phyloP scores from a whole-genome alignment of 2,113 vertebrate genomes.

The Shinisaurus crocodilurus region DNA sequence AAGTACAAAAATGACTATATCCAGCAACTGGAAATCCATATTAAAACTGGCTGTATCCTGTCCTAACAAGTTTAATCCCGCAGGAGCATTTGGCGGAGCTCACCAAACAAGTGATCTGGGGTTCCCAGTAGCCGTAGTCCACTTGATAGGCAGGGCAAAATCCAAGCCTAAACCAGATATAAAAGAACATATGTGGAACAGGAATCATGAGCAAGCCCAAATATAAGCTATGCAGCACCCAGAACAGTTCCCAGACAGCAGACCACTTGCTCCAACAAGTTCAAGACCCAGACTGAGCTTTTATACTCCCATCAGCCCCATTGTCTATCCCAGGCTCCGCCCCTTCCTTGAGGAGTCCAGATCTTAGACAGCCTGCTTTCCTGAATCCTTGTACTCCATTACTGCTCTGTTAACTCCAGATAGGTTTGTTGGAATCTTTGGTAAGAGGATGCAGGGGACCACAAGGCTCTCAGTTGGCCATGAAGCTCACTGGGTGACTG shows the following conservation, averaged over 20 bases:
- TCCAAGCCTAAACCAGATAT: neutral
- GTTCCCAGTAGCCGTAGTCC: no score
- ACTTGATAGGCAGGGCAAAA: no score
- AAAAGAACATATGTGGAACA: neutral
- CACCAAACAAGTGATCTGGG: neutral
- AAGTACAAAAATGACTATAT: no score
- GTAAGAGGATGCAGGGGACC: neutral
- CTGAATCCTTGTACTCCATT: neutral
- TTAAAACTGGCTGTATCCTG: neutral
- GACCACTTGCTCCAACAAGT: neutral
- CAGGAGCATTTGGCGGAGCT: neutral
- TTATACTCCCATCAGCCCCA: no score
- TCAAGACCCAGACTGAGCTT: neutral
- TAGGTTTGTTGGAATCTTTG: neutral
- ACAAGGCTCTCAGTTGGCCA: neutral
- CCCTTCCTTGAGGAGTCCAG: no score
- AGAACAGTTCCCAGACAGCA: neutral
- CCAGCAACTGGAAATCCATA: neutral
- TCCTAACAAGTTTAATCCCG: neutral
- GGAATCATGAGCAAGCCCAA: neutral
- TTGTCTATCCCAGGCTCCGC: no score
- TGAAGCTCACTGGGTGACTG: no score
- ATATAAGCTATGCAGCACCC: neutral
- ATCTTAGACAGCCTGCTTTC: no score
- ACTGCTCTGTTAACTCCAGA: neutral